Base-by-base conservation (phyloP, 2,888 invertebrate species). In the Microplitis manilae region DNA sequence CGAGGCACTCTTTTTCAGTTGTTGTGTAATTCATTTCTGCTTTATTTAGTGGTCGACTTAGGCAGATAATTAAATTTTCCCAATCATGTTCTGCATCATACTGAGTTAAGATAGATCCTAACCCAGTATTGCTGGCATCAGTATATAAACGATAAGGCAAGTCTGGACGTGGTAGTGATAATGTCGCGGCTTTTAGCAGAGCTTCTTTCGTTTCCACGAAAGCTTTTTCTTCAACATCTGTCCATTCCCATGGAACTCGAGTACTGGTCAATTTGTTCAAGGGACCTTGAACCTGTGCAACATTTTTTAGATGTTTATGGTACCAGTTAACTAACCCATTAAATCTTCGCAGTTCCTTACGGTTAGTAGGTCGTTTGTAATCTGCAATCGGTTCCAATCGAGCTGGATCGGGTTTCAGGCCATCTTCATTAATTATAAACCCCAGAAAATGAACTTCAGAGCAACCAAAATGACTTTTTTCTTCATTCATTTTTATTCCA, bases 1-100 rank as follows among this genome's bases (percentile, higher is more conserved):
- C 81, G 1, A 81, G 62, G 20, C 80, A 81, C n/a, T 72, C 67
- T 17, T 76, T 76, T 30, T 78, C 70, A 0, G 68, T 77, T 15
- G 77, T 78, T 17, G 30, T 30, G 2, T 30, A 30, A 2, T 30
- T 30, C 0, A 30, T 30, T 30, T 30, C 30, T 30, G 30, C 75
- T 71, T n/a, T 78, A 71, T 67, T 77, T 40, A 79, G 61, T 8
- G 81, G 79, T 70, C 79, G 64, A 41, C 41, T 68, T 7, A 17
- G 6, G n/a, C 68, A 68, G 1, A n/a, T 15, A 17, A 68, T 39
- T 5, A 68, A 9, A n/a, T 68, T 1, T n/a, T 68, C 68, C 0
- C 15, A 1, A 8, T 41, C 15, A 2, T 30, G 30, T 30, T 30
- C 30, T n/a, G n/a, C 0, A 68, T 68, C 41, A 6, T 41, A 15